Evolutionary conservation across 2,797 vertebrate species (phyloP), one percentile per base, ranked within the genome.

Genomic region (Furcifer pardalis): DNA sequence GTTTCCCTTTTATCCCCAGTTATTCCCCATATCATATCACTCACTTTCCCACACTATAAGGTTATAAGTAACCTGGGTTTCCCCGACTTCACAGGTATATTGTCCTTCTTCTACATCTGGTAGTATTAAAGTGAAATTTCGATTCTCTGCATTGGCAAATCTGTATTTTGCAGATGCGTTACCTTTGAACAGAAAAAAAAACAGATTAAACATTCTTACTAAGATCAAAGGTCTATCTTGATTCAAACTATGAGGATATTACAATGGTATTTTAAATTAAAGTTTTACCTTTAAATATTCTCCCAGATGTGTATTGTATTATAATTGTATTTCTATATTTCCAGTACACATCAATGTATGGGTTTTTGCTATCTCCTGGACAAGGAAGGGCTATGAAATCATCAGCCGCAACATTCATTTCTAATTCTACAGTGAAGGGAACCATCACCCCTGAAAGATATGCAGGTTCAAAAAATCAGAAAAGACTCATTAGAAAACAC

Each of bases 1-100:
- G 42, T 83, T 56, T 56, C 25, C 23, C 37, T 23, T 44, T 52
- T 66, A 27, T 77, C 15, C 44, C 63, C 13, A 74, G 40, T 71
- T 56, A 21, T 46, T 65, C 65, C 40, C 78, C 5, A 21, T 75
- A 37, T 79, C 3, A 37, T 2, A 30, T 32, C 30, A 90, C 95
- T 96, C 89, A 96, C 96, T 1, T 77, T 77, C 7, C 8, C 95
- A 89, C 68, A 96, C 59, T 19, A 78, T 83, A 81, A 96, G 46
- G 0, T 92, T 82, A 72, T 93, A 90, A 4, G 0, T 35, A 49
- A 4, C 0, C 0, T 1, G 7, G 13, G 46, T 0, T 7, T 19
- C 27, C 27, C 3, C 49, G 0, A 66, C 84, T 52, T 83, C 76
- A 77, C 96, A 96, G 73, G 32, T 78, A 81, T 96, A 96, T 78